phyloP scores from a whole-genome alignment of 2,113 vertebrate species.

The Pyrgilauda ruficollis region DNA sequence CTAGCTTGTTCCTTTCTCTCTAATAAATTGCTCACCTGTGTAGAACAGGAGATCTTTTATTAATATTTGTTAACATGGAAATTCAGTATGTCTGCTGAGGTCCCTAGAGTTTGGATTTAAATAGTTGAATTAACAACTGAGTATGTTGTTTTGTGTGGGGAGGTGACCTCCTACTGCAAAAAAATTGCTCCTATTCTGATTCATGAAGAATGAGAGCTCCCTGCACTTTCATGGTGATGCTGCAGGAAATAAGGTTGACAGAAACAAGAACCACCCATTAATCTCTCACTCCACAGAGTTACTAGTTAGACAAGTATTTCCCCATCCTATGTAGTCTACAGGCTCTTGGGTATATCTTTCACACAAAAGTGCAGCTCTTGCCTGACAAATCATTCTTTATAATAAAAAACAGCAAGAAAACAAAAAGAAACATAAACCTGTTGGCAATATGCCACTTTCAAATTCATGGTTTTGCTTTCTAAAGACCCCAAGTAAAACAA shows the following conservation, averaged over 20 bases:
- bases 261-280: not conserved
- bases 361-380: not conserved
- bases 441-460: not conserved
- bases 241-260: not conserved
- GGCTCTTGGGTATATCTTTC: not conserved
- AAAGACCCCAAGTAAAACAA: not conserved
- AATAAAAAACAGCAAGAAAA: not conserved
- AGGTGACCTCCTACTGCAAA: not conserved
- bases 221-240: not conserved
- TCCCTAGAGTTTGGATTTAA: not conserved
- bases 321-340: not conserved
- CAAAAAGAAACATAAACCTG: not conserved
- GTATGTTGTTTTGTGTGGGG: not conserved
- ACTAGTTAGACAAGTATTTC: not conserved
- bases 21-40: not conserved
- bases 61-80: not conserved
- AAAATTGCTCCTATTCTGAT: not conserved
- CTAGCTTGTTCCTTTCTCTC: not conserved
- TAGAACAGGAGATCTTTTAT: not conserved
- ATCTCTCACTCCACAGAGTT: not conserved
- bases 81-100: not conserved
- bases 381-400: not conserved
- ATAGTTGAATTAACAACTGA: not conserved
- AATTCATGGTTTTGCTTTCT: not conserved
- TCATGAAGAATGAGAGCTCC: not conserved